Base-by-base conservation (phyloP, 2,888 invertebrate genomes). In the Aphidius colemani region DNA sequence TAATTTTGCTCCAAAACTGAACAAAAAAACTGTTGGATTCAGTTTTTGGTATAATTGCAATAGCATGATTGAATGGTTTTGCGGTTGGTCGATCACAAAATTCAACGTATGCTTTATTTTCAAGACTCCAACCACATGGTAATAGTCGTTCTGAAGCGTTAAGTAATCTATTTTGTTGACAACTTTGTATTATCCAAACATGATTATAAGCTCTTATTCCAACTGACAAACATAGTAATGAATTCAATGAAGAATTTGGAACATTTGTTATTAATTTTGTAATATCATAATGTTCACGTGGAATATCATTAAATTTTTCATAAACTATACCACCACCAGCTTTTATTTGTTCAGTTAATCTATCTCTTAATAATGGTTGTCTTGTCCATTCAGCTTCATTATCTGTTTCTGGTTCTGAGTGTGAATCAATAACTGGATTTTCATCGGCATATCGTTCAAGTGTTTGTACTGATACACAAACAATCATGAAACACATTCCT, bases 191-290 rank as follows among this genome's bases (percentile, higher is more conserved):
- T 60, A 93, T 86, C 92, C 92, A 94, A 63, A 85, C 85, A 80
- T 92, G 90, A 51, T 88, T 88, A 6, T 91, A 82, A 7, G 76
- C 74, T 1, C 84, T 85, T 55, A 92, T 85, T 65, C 88, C 88
- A 1, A 87, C 86, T 0, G 91, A 90, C 49, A 93, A 77, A 69
- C 90, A 90, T 69, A 89, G 87, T 70, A 93, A 85, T 79, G 89
- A 91, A 76, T 92, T 92, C 8, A 89, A 88, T 0, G 93, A 93
- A 61, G 88, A 84, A 71, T 90, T 91, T 49, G 90, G 89, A 11
- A 89, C 85, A 7, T 91, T 89, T 0, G 92, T 88, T 62, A 93
- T 86, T 45, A 89, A 82, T 70, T 84, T 86, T 69, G 87, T 86
- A 1, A 82, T 83, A 0, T 81, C 72, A 72, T 88, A 88, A 30